Base-by-base conservation (phyloP, 2,888 invertebrate species). In the Drosophila subsilvestris region DNA sequence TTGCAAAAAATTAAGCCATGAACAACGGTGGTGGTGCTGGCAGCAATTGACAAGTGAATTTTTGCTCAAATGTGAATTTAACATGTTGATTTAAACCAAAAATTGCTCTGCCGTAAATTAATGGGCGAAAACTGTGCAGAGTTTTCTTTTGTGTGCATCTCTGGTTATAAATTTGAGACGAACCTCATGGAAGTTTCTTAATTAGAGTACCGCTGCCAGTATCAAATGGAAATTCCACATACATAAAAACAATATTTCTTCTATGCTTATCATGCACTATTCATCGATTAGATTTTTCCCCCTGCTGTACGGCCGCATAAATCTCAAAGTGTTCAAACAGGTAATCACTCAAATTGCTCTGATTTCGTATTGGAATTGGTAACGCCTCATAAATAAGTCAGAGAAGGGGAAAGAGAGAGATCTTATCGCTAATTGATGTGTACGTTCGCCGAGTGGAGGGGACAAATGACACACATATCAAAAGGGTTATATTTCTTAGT, bases 401-500 rank as follows among this genome's bases (percentile, higher is more conserved):
- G 53, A 55, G 63, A 69, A 2, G 3, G 22, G 3, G 61, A 43
- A 48, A 54, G 29, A 12, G 12, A 5, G 32, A 49, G 7, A 85
- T 82, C 83, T 88, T 88, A 83, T 83, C 83, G 76, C 80, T 79
- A 85, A 88, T 88, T 86, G 80, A 74, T 71, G 85, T 77, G 75
- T 63, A 49, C 44, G 80, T 49, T 56, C 25, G 27, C 25, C 68
- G 50, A 43, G 43, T n/a, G 25, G 55, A 6, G 48, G 27, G 44
- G 27, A 45, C 25, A 59, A 48, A 63, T 76, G 79, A 67, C 82
- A 79, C 62, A 77, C 62, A 54, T 78, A 75, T 53, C 61, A 58
- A 54, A 53, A 37, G 37, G 47, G 45, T 60, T 72, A 72, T 86
- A 86, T 37, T 37, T 37, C 37, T 37, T 37, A 14, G 14, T 1